Evolutionary conservation across 2,113 vertebrate species (phyloP).

Genomic region (Erinaceus europaeus): DNA sequence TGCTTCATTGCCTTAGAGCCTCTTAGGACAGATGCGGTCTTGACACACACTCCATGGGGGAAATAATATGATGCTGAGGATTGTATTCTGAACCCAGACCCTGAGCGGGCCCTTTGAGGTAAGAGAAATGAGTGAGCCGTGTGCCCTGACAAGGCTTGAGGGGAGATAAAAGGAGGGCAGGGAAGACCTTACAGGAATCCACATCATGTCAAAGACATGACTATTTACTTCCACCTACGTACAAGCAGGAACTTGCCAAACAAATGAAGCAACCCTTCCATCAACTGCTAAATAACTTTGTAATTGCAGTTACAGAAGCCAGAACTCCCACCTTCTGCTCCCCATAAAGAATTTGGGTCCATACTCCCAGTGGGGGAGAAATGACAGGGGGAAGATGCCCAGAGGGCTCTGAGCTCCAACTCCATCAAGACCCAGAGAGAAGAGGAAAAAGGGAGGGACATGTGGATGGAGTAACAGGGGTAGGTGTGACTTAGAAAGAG

Average conservation of each 20-base stretch:
- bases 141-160: not conserved
- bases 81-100: not conserved
- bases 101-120: not conserved
- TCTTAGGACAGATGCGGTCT: not conserved
- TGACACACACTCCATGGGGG: not conserved
- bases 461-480: too few relatives aligned
- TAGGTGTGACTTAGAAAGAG: too few relatives aligned
- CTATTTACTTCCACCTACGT: conserved; percentile 21
- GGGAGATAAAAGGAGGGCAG: not conserved
- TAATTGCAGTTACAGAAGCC: too few relatives aligned
- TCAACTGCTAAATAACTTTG: not conserved
- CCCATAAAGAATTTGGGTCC: too few relatives aligned
- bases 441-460: too few relatives aligned
- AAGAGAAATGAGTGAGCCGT: not conserved
- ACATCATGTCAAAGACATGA: not conserved
- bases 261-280: conserved; percentile 25
- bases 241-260: conserved; percentile 56
- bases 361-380: too few relatives aligned
- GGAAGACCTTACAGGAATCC: conserved; percentile 24
- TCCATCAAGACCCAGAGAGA: too few relatives aligned
- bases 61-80: not conserved
- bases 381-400: too few relatives aligned
- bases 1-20: not conserved
- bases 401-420: too few relatives aligned
- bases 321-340: too few relatives aligned